A percentile compares a stretch with the other conserved stretches of the same genome.
Evolutionary conservation across 2,888 invertebrate genomes (phyloP).

Genomic region (Cerceris rybyensis): DNA sequence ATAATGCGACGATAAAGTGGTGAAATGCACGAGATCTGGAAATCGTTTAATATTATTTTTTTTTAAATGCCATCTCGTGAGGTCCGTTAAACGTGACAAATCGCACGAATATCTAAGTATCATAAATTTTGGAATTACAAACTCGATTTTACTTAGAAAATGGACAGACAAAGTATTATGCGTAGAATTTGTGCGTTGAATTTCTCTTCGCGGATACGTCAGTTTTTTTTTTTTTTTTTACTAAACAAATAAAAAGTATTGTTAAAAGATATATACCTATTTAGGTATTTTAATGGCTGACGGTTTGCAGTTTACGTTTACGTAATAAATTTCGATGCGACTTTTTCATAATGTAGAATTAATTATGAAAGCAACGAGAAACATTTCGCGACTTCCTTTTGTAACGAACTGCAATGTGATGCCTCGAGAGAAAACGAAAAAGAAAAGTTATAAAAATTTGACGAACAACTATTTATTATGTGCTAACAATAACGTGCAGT

Average conservation of each 20-base stretch:
- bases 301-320: conserved; percentile 40
- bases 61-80: conserved; percentile 20
- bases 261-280: conserved; percentile 27
- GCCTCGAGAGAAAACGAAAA: conserved; percentile 20
- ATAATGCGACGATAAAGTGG: conserved; percentile 22
- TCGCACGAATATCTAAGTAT: conserved; percentile 11
- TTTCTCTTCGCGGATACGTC: conserved; percentile 3
- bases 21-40: neutral
- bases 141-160: conserved; percentile 14
- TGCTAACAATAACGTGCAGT: conserved; percentile 64
- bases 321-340: conserved; percentile 37
- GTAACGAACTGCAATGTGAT: conserved; percentile 40
- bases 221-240: conserved; percentile 16
- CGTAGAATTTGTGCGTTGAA: conserved; percentile 33
- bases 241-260: conserved; percentile 16
- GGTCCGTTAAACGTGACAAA: conserved; percentile 24
- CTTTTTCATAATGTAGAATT: conserved; percentile 29
- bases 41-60: conserved; percentile 8
- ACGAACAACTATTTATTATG: conserved; percentile 64
- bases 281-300: conserved; percentile 32
- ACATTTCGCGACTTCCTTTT: conserved; percentile 27
- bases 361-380: conserved; percentile 4
- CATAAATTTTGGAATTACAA: conserved; percentile 32
- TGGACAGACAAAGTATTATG: conserved; percentile 34
- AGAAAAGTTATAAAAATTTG: conserved; percentile 40